A percentile compares a stretch with the other conserved stretches of the same genome.
Evolutionary conservation across 2,888 invertebrate species (phyloP).

Genomic region (Caenorhabditis sp.): DNA sequence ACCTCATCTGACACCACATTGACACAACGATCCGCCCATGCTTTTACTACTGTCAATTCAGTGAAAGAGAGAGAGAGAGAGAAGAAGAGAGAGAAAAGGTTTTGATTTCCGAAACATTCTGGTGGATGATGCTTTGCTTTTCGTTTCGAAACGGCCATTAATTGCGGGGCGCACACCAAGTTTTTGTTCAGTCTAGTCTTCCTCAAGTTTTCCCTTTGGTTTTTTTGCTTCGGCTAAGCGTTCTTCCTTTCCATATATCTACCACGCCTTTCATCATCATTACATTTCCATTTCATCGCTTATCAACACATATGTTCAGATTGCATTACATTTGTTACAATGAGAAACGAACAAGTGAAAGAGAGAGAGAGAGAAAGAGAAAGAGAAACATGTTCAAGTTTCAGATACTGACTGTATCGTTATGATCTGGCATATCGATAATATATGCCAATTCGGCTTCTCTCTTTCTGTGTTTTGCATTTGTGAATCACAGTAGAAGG

Average conservation of each 20-base stretch:
- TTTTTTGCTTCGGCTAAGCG: neutral
- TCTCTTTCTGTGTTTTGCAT: constrained; percentile 36
- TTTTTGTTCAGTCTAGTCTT: neutral
- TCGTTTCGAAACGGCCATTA: too few relatives aligned
- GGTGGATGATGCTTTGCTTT: too few relatives aligned
- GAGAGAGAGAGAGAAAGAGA: constrained; percentile 11
- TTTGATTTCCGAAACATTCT: too few relatives aligned
- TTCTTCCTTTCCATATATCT: neutral
- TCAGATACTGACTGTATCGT: constrained; percentile 34
- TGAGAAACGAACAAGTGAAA: neutral
- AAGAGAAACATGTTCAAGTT: constrained; percentile 55
- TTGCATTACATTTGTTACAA: constrained; percentile 50
- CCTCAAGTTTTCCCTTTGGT: neutral
- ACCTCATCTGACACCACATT: constrained; percentile 55
- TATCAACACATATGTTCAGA: constrained; percentile 7
- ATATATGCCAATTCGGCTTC: constrained; percentile 46
- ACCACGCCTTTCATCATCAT: constrained; percentile 28
- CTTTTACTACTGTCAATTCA: too few relatives aligned
- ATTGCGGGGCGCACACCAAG: too few relatives aligned
- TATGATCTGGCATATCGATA: constrained; percentile 41
- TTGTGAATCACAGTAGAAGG: constrained; percentile 51
- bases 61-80: neutral
- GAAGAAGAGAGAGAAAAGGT: too few relatives aligned
- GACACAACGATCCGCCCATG: constrained; percentile 37
- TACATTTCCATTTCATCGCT: constrained; percentile 12